Evolutionary conservation across 2,113 vertebrate genomes (phyloP).

Genomic region (Alethe diademata): DNA sequence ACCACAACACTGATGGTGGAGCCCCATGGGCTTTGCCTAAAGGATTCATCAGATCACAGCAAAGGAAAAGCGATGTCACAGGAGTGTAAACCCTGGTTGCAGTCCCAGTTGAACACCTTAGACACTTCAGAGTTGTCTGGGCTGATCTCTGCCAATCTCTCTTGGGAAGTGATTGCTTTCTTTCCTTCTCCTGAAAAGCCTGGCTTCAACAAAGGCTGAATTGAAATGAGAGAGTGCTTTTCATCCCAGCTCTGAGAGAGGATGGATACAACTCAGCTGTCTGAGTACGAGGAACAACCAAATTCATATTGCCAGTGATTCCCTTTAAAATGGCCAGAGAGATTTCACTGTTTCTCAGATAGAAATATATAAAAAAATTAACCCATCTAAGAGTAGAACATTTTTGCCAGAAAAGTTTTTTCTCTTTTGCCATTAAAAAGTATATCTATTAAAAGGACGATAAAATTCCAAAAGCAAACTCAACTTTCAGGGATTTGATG

Average conservation of each 20-base stretch:
- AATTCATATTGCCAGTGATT: not conserved
- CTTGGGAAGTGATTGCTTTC: not conserved
- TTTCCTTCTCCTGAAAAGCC: not conserved
- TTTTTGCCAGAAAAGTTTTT: not conserved
- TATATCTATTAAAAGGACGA: not conserved
- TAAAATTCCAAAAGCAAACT: not conserved
- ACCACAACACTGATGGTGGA: not conserved
- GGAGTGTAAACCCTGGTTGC: not conserved
- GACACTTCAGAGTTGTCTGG: not conserved
- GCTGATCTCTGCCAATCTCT: not conserved
- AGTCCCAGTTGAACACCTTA: not conserved
- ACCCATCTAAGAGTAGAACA: not conserved
- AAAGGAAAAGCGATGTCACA: not conserved
- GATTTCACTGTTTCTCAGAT: not conserved
- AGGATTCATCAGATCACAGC: not conserved
- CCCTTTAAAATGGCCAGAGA: not conserved
- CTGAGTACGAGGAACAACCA: not conserved
- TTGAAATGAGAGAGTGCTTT: not conserved
- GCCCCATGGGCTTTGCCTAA: not conserved
- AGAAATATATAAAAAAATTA: not conserved
- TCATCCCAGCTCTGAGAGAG: fast-evolving
- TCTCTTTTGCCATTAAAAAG: not conserved
- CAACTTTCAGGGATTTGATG: not conserved
- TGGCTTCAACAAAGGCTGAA: not conserved
- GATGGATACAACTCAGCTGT: fast-evolving